Percentiles rank a stretch among this genome's conserved stretches.
Conservation (phyloP, 2,888 invertebrate genomes). For the Pollenia amentaria region DNA sequence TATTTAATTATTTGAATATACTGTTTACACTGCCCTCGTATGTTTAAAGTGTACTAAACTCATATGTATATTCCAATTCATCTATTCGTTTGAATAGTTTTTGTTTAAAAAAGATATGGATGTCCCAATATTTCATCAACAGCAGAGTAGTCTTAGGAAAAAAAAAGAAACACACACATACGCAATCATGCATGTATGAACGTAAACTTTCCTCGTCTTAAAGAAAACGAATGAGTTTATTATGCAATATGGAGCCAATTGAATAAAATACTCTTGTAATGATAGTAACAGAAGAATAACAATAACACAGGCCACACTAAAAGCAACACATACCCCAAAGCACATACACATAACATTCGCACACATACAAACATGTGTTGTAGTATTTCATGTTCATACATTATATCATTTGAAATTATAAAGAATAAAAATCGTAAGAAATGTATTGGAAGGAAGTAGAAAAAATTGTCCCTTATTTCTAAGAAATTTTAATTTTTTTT, state of each 20-base stretch:
- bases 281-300: conserved; percentile 9
- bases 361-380: background rate
- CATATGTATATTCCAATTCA: conserved; percentile 31
- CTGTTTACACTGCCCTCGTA: background rate
- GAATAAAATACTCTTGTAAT: conserved; percentile 60
- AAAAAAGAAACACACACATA: conserved; percentile 2
- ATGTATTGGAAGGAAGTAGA: conserved; percentile 61
- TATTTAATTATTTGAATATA: background rate
- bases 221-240: conserved; percentile 58
- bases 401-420: conserved; percentile 54
- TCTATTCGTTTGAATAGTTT: conserved; percentile 46
- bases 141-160: background rate
- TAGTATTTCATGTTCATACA: conserved; percentile 35
- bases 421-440: conserved; percentile 11
- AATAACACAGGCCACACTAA: conserved; percentile 27
- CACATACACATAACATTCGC: background rate
- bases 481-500: conserved; percentile 51
- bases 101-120: conserved; percentile 61
- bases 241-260: conserved; percentile 63
- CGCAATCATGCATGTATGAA: background rate
- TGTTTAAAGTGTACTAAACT: conserved; percentile 21
- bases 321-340: conserved; percentile 26
- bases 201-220: conserved; percentile 1
- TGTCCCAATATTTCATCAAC: conserved; percentile 67
- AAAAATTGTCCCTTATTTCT: conserved; percentile 65